These are phyloP conservation scores for Drosophila athabasca DNA, from an alignment of 1,140 invertebrate species.

Conservation along the genomic window DNA sequence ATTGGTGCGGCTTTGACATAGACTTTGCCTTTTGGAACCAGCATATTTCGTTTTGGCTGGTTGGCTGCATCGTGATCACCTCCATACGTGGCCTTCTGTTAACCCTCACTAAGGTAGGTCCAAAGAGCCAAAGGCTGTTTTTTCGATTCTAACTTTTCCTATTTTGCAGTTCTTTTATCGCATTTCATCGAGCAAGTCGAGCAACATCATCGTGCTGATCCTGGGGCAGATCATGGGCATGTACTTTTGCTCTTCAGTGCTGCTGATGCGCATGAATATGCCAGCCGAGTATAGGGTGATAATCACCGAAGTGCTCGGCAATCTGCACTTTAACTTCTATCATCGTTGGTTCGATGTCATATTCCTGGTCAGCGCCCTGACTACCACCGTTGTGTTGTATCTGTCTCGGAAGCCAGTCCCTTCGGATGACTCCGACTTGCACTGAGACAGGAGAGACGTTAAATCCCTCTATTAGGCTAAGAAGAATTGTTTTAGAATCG, in stretches of 20 bases:
- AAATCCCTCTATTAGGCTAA: slow-evolving; percentile 38
- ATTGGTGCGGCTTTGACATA: slow-evolving; percentile 98
- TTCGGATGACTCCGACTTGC: slow-evolving; percentile 66
- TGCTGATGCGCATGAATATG: slow-evolving; percentile 99
- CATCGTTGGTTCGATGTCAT: slow-evolving; percentile 99
- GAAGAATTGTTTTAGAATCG: slow-evolving; percentile 55
- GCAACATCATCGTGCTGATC: slow-evolving; percentile 98
- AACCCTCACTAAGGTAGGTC: slow-evolving; percentile 96
- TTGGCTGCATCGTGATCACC: slow-evolving; percentile 99
- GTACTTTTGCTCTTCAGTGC: slow-evolving; percentile 99
- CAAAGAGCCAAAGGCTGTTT: neutral
- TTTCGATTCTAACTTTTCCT: neutral
- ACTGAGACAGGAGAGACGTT: slow-evolving; percentile 36
- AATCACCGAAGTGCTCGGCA: slow-evolving; percentile 98
- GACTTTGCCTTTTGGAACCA: slow-evolving; percentile 99
- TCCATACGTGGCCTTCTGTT: slow-evolving; percentile 98
- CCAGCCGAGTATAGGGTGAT: slow-evolving; percentile 98
- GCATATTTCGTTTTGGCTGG: slow-evolving; percentile 97
- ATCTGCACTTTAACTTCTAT: slow-evolving; percentile 99
- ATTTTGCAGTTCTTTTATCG: slow-evolving; percentile 97
- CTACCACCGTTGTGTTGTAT: slow-evolving; percentile 98
- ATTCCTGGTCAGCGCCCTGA: slow-evolving; percentile 97
- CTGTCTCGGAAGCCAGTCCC: slow-evolving; percentile 78
- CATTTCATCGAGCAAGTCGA: slow-evolving; percentile 99
- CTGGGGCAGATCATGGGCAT: slow-evolving; percentile 99